A percentile compares a stretch with the other conserved stretches of the same genome.
Evolutionary conservation across 2,888 invertebrate species (phyloP).

Genomic region (Lordiphosa fenestrarum): DNA sequence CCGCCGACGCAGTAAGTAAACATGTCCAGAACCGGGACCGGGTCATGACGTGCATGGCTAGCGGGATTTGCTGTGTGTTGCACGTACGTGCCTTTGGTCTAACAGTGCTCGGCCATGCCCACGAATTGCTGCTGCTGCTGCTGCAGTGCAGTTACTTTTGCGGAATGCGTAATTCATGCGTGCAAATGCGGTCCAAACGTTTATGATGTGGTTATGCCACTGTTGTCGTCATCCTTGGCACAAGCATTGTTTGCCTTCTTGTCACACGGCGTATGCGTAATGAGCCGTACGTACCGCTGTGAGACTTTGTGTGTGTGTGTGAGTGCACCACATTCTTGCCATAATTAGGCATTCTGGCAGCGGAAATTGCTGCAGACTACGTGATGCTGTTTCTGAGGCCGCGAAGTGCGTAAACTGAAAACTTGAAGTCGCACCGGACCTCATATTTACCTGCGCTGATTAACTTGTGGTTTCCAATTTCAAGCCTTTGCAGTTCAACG

Average conservation of each 20-base stretch:
- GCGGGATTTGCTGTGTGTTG: background rate
- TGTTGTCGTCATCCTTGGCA: conserved; percentile 3
- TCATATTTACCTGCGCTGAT: conserved; percentile 2
- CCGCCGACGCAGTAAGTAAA: conserved; percentile 41
- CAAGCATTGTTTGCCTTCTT: conserved; percentile 52
- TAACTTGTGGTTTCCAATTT: conserved; percentile 15
- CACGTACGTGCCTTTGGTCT: conserved; percentile 34
- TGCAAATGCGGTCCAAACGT: conserved; percentile 67
- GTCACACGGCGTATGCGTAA: conserved; percentile 65
- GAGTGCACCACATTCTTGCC: conserved; percentile 30
- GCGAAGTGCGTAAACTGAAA: conserved; percentile 23
- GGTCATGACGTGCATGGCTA: conserved; percentile 45
- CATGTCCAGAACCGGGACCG: conserved; percentile 33
- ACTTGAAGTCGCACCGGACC: conserved; percentile 20
- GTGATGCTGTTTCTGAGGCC: conserved; percentile 25
- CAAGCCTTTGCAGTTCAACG: conserved; percentile 10
- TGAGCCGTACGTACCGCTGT: conserved; percentile 43
- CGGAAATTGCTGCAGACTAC: conserved; percentile 40
- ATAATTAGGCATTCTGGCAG: conserved; percentile 68
- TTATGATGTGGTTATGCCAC: conserved; percentile 60
- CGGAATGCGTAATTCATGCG: conserved; percentile 70
- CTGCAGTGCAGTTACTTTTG: conserved; percentile 57
- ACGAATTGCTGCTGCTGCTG: conserved; percentile 24
- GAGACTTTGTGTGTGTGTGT: conserved; percentile 20
- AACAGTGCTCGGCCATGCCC: conserved; percentile 29